These are phyloP conservation scores for Hydraecia micacea DNA, from an alignment of 2,888 invertebrate genomes.

Conservation along the genomic window DNA sequence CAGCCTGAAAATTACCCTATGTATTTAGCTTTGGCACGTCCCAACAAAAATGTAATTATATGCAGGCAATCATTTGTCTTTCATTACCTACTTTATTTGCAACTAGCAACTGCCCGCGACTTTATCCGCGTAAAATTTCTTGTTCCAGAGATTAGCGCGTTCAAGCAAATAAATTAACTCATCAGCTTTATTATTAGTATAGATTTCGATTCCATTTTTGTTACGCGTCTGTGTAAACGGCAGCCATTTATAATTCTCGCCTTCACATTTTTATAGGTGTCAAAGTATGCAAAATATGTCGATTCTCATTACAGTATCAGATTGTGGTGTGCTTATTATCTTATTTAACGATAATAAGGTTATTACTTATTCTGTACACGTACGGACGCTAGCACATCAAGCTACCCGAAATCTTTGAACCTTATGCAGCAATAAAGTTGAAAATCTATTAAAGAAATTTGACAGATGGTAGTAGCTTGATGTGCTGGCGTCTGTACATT, in stretches of 20 bases:
- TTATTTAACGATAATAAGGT: conserved; percentile 68
- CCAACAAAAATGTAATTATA: background rate
- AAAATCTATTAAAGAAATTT: too few species aligned
- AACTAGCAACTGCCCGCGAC: too few species aligned
- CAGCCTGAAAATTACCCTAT: background rate
- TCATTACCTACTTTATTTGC: background rate
- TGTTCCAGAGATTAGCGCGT: too few species aligned
- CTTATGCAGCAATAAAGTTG: too few species aligned
- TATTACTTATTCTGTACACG: conserved; percentile 50
- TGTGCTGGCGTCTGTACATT: conserved; percentile 14
- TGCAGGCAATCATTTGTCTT: too few species aligned
- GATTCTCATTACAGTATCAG: conserved; percentile 69
- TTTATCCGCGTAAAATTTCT: too few species aligned
- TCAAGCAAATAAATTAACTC: background rate
- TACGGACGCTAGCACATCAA: background rate
- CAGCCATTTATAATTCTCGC: conserved; percentile 67
- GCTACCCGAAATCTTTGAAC: too few species aligned
- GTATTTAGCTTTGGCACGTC: background rate
- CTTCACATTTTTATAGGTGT: conserved; percentile 81
- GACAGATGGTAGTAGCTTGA: too few species aligned
- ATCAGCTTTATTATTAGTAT: background rate
- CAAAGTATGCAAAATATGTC: conserved; percentile 77
- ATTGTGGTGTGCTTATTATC: conserved; percentile 66
- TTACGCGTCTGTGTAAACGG: conserved; percentile 70
- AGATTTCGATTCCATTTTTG: background rate